Evolutionary conservation across 2,113 vertebrate genomes (phyloP).

Genomic region (Eidolon helvum): DNA sequence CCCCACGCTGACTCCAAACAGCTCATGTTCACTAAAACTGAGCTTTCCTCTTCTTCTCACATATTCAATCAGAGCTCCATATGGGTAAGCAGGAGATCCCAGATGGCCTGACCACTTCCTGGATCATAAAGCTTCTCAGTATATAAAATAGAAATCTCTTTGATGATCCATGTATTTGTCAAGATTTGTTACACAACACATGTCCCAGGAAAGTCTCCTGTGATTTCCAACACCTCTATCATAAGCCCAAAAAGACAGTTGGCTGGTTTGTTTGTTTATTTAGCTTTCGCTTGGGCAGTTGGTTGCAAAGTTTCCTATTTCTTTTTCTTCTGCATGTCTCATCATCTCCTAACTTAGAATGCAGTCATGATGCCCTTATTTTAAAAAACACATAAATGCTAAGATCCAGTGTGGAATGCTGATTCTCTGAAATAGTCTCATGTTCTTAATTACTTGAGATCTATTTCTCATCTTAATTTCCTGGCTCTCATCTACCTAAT

Average conservation of each 20-base stretch:
- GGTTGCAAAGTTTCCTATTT: constrained; percentile 35
- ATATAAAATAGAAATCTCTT: constrained; percentile 70
- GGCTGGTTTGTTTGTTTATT: constrained; percentile 50
- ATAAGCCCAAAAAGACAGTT: constrained; percentile 45
- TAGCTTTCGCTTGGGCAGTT: constrained; percentile 23
- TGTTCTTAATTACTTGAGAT: neutral
- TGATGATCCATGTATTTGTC: constrained; percentile 66
- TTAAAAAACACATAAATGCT: neutral
- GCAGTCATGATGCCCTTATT: neutral
- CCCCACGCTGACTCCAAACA: constrained; percentile 49
- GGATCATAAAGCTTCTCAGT: constrained; percentile 65
- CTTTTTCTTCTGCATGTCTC: neutral
- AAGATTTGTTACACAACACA: constrained; percentile 70
- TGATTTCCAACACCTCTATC: constrained; percentile 60
- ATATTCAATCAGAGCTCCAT: constrained; percentile 63
- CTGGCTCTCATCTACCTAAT: neutral
- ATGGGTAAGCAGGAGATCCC: constrained; percentile 64
- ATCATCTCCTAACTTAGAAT: constrained; percentile 8
- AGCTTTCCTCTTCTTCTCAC: constrained; percentile 43
- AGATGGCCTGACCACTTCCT: constrained; percentile 70
- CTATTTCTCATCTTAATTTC: neutral
- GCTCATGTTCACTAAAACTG: constrained; percentile 43
- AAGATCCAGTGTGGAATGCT: neutral
- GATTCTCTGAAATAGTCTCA: neutral
- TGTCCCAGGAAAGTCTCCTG: constrained; percentile 56